Conservation (phyloP, 2,113 vertebrate species). For the Riparia riparia region DNA sequence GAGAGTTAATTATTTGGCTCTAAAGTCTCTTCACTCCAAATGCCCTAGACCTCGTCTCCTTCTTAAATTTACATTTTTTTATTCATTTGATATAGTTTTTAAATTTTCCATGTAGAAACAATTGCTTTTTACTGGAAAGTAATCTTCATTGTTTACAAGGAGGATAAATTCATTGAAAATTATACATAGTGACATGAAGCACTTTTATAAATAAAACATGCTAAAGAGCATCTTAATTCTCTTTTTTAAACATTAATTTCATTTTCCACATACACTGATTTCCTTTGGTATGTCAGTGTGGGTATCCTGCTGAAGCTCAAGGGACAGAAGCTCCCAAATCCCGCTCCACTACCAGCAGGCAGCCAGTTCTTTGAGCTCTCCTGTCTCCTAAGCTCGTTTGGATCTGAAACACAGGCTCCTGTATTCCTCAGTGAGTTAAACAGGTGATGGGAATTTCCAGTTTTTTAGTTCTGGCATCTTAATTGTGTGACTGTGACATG, state of each 20-base stretch:
- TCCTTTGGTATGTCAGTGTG: not conserved
- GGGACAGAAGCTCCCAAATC: not conserved
- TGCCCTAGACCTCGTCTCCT: not conserved
- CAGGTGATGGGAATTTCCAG: not conserved
- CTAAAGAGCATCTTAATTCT: not conserved
- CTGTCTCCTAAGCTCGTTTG: not conserved
- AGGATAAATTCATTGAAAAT: not conserved
- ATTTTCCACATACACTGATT: not conserved
- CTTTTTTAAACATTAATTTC: not conserved
- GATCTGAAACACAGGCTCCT: not conserved
- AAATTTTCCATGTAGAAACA: not conserved
- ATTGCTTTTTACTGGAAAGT: not conserved
- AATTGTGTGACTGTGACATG: not conserved
- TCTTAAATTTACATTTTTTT: not conserved
- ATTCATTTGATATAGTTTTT: not conserved
- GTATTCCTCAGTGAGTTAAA: not conserved
- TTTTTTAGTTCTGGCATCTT: not conserved
- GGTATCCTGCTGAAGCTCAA: not conserved
- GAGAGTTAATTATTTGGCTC: not conserved
- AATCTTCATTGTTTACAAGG: not conserved
- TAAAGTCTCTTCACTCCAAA: not conserved
- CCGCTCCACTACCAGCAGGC: not conserved
- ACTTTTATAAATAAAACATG: not conserved
- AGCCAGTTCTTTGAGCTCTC: not conserved
- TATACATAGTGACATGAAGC: not conserved